Conservation (phyloP, 2,797 vertebrate species). For the Micropoecilia bifurca region DNA sequence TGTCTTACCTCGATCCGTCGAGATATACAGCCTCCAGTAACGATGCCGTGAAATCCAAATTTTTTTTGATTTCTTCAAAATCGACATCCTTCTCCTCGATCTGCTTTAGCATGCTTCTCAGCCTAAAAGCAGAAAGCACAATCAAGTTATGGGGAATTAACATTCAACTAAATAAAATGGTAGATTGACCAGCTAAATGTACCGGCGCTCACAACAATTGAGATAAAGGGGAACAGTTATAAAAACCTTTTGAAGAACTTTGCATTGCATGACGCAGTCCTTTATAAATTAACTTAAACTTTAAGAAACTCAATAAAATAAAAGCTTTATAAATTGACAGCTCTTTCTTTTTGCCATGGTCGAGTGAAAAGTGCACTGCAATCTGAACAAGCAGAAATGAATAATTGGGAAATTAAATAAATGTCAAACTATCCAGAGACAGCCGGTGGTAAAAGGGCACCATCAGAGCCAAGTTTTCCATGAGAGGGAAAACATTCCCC, state of each 20-base stretch:
- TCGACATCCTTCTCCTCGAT: conserved; percentile 89
- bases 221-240: conserved; percentile 11
- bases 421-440: conserved; percentile 55
- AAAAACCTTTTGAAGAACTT: background rate
- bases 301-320: background rate
- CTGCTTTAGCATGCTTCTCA: conserved; percentile 90
- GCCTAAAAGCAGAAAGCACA: conserved; percentile 68
- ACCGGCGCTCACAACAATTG: background rate
- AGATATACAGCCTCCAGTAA: conserved; percentile 91
- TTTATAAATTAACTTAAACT: conserved; percentile 7
- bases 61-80: conserved; percentile 89
- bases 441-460: conserved; percentile 47
- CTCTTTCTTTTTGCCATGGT: conserved; percentile 22
- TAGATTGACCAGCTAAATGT: background rate
- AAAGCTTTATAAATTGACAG: conserved; percentile 9
- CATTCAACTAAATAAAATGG: conserved; percentile 13
- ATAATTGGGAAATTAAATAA: conserved; percentile 64
- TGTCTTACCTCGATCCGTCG: conserved; percentile 86
- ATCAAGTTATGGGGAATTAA: conserved; percentile 5
- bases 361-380: conserved; percentile 41
- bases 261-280: background rate
- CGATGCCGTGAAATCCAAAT: conserved; percentile 89
- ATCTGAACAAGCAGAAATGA: conserved; percentile 31
- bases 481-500: conserved; percentile 62
- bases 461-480: conserved; percentile 66